A percentile compares a stretch with the other conserved stretches of the same genome.
These are phyloP conservation scores for Setophaga coronata DNA, from an alignment of 2,113 vertebrate species.

Conservation along the genomic window DNA sequence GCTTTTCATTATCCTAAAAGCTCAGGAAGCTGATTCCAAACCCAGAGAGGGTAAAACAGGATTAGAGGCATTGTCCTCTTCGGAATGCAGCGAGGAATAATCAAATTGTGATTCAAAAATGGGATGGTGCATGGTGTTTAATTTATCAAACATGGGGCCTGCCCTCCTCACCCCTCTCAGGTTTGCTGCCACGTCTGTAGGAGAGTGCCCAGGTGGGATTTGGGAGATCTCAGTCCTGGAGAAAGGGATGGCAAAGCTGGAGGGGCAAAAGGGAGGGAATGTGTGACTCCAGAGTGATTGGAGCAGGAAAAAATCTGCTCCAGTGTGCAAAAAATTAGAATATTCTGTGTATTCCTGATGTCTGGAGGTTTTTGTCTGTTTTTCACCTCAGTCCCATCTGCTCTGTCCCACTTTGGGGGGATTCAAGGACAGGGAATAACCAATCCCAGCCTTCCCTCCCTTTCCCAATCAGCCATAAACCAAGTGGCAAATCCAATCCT, in stretches of 20 bases:
- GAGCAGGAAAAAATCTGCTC: not conserved
- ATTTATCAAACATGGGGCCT: not conserved
- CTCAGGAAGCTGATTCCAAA: conserved; percentile 9
- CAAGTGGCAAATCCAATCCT: not conserved
- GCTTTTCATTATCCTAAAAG: conserved; percentile 44
- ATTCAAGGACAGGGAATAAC: not conserved
- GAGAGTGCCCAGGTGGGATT: not conserved
- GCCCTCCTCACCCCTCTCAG: not conserved
- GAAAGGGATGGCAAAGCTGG: fast-evolving
- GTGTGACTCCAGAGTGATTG: fast-evolving
- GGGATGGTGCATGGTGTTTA: not conserved
- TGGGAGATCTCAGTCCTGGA: not conserved
- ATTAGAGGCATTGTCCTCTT: conserved; percentile 14
- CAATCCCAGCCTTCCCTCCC: not conserved
- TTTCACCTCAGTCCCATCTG: not conserved
- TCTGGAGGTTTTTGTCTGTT: not conserved
- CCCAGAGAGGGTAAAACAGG: conserved; percentile 39
- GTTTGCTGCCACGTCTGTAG: not conserved
- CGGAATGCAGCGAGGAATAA: not conserved
- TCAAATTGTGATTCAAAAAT: not conserved
- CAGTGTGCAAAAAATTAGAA: too few relatives aligned
- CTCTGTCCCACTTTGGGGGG: not conserved
- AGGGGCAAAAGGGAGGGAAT: not conserved
- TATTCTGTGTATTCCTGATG: fast-evolving
- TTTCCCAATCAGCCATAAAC: not conserved